Conservation (phyloP, 2,888 invertebrate genomes). For the Drosophila anomelani region DNA sequence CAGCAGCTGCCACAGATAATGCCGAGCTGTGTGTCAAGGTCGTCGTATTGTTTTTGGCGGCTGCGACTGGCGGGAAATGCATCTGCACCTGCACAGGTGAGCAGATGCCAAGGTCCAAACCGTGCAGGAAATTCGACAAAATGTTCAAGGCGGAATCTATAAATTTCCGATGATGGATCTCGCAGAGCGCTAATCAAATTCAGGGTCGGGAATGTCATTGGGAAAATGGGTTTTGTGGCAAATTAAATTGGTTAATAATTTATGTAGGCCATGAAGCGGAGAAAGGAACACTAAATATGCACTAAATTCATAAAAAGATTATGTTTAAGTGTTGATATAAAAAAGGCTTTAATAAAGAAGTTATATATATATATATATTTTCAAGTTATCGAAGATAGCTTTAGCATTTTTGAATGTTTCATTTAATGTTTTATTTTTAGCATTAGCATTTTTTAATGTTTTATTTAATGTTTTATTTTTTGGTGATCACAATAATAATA, state of each 20-base stretch:
- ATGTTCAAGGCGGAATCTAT: slow-evolving; percentile 27
- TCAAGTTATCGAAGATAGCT: background rate
- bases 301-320: background rate
- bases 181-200: background rate
- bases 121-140: slow-evolving; percentile 44
- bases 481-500: background rate
- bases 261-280: background rate
- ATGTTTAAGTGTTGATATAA: background rate
- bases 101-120: slow-evolving; percentile 22
- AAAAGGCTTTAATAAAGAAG: background rate
- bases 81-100: slow-evolving; percentile 23
- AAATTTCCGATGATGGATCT: slow-evolving; percentile 8
- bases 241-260: background rate
- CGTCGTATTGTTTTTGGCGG: slow-evolving; percentile 33
- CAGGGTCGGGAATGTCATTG: slow-evolving; percentile 1
- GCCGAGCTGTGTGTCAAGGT: slow-evolving; percentile 59
- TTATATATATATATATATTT: no score
- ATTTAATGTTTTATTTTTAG: no score
- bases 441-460: no score
- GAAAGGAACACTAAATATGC: background rate
- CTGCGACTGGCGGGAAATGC: slow-evolving; percentile 10
- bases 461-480: no score
- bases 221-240: background rate
- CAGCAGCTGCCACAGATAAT: slow-evolving; percentile 31
- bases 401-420: background rate